Conservation (phyloP, 2,888 invertebrate species). For the Tethea ocularis region DNA sequence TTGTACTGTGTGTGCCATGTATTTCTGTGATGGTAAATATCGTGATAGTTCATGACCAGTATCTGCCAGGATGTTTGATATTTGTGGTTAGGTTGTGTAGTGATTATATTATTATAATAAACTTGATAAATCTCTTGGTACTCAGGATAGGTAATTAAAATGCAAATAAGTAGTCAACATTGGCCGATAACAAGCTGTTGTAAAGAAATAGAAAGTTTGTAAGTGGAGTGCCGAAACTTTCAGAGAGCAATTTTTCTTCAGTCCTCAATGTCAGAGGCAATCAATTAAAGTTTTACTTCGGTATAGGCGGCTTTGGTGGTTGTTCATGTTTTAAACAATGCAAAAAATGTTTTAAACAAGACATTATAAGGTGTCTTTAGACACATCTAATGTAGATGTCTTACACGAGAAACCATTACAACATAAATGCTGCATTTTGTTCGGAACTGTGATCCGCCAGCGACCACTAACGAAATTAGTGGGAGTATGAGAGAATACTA, state of each 20-base stretch:
- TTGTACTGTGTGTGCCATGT: conserved; percentile 21
- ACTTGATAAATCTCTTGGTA: neutral
- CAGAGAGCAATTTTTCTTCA: conserved; percentile 66
- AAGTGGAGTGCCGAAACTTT: conserved; percentile 41
- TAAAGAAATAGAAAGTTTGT: neutral
- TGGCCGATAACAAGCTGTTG: neutral
- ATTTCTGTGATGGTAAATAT: conserved; percentile 38
- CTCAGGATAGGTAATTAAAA: neutral
- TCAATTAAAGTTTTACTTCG: conserved; percentile 60
- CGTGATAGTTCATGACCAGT: conserved; percentile 26
- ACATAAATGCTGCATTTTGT: no score
- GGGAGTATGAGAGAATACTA: no score
- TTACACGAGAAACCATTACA: no score
- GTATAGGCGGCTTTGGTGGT: conserved; percentile 28
- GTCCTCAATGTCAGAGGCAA: conserved; percentile 69
- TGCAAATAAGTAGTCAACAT: neutral
- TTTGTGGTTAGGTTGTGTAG: neutral
- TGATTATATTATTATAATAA: neutral
- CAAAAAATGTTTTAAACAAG: no score
- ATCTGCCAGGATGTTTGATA: neutral
- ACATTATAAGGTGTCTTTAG: no score
- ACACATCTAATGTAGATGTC: no score
- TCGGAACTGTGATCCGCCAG: no score
- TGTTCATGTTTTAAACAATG: conserved; percentile 31
- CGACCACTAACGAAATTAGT: no score